Evolutionary conservation across 2,888 invertebrate genomes (phyloP).

Genomic region (Eudasyphora cyanicolor): DNA sequence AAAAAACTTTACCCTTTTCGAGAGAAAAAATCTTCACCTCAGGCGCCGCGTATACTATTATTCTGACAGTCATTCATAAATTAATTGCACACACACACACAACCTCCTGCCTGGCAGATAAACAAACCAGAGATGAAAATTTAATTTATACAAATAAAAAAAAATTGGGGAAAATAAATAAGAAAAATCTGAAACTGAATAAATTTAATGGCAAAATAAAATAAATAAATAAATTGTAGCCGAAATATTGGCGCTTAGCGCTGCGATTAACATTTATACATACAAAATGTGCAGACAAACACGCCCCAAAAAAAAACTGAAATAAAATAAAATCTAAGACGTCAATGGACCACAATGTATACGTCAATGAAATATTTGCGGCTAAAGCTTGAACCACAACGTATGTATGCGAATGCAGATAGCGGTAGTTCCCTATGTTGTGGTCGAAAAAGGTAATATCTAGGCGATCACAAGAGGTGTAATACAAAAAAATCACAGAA

Average conservation of each 20-base stretch:
- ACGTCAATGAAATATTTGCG: background rate
- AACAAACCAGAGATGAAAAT: constrained; percentile 1
- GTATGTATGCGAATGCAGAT: background rate
- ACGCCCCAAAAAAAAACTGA: background rate
- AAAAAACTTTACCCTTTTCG: too few species aligned
- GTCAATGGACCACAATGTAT: constrained; percentile 14
- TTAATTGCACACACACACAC: too few species aligned
- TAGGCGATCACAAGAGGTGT: background rate
- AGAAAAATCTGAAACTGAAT: background rate
- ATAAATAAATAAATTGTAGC: background rate
- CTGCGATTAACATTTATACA: background rate
- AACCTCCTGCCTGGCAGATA: background rate
- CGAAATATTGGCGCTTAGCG: background rate
- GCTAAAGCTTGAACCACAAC: background rate
- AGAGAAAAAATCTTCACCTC: too few species aligned
- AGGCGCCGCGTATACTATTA: too few species aligned
- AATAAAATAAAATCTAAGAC: constrained; percentile 14
- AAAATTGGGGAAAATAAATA: background rate
- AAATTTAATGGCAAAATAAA: background rate
- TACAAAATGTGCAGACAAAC: background rate
- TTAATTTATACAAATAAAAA: background rate
- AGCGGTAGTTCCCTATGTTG: background rate
- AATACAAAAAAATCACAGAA: background rate
- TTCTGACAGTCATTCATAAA: too few species aligned
- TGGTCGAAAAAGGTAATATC: background rate